phyloP scores from a whole-genome alignment of 2,888 invertebrate genomes.

The Cancer borealis region DNA sequence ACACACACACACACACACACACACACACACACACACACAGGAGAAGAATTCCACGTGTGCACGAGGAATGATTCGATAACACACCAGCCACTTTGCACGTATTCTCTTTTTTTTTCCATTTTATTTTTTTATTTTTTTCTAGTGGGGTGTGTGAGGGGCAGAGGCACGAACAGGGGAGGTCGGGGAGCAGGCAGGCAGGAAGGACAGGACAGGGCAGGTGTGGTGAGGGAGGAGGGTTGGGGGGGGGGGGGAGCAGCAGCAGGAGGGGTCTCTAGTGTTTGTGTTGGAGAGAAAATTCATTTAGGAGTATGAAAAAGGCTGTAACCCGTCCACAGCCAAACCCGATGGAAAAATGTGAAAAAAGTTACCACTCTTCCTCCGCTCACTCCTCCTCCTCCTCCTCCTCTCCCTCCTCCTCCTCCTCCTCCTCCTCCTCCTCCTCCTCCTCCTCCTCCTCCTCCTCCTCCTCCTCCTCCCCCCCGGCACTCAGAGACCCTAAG shows the following conservation, averaged over 20 bases:
- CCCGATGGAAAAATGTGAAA: not conserved
- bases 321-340: slow-evolving; percentile 4
- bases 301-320: slow-evolving; percentile 29
- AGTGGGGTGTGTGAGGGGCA: not conserved
- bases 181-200: no score
- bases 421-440: not conserved
- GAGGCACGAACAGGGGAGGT: not conserved
- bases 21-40: not conserved
- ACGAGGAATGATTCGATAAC: slow-evolving; percentile 8
- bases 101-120: not conserved
- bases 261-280: not conserved
- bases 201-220: no score
- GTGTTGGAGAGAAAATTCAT: slow-evolving; percentile 33
- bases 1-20: no score
- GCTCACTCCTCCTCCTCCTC: not conserved
- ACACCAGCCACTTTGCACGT: slow-evolving; percentile 22
- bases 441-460: not conserved
- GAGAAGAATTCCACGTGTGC: not conserved
- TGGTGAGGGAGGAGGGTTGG: not conserved
- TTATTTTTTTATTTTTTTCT: not conserved
- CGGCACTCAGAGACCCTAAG: not conserved
- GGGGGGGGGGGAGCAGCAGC: not conserved
- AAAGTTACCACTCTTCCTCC: not conserved
- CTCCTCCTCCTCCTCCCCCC: not conserved
- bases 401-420: not conserved